Conservation (phyloP, 53 echinoderm and acorn worm species). For the Crossaster papposus region DNA sequence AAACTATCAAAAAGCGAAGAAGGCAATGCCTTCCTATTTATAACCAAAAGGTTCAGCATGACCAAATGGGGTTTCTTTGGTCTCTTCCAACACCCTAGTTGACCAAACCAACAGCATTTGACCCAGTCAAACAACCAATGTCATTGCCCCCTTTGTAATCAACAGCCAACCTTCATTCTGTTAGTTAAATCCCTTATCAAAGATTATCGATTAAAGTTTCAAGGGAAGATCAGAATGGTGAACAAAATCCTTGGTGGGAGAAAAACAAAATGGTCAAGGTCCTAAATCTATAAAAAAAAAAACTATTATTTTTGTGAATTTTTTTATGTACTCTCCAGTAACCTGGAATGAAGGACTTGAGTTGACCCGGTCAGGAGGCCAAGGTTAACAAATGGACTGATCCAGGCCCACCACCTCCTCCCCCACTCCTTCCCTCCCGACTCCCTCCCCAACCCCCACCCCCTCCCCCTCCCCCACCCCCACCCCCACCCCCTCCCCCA, state of each 20-base stretch:
- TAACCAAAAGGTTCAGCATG: neutral
- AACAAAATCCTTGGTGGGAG: neutral
- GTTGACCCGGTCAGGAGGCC: slow-evolving; percentile 14
- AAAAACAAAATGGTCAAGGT: slow-evolving; percentile 29
- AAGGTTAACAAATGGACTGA: neutral
- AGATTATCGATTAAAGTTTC: neutral
- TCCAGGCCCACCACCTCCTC: no score
- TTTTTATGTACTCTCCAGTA: neutral
- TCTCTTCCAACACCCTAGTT: neutral
- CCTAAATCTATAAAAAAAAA: neutral
- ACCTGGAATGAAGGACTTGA: neutral
- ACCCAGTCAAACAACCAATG: neutral
- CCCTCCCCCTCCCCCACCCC: no score
- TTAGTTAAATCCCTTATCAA: slow-evolving; percentile 15
- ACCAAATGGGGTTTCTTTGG: neutral
- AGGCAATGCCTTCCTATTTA: no score
- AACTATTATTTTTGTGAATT: neutral
- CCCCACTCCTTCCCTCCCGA: no score
- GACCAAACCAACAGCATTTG: neutral
- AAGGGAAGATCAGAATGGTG: neutral
- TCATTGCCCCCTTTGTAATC: neutral
- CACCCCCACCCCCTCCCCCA: no score
- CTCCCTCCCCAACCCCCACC: no score
- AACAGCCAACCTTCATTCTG: neutral
- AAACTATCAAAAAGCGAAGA: no score